These are phyloP conservation scores for Allophyes oxyacanthae DNA, from an alignment of 2,888 invertebrate species.

Conservation along the genomic window DNA sequence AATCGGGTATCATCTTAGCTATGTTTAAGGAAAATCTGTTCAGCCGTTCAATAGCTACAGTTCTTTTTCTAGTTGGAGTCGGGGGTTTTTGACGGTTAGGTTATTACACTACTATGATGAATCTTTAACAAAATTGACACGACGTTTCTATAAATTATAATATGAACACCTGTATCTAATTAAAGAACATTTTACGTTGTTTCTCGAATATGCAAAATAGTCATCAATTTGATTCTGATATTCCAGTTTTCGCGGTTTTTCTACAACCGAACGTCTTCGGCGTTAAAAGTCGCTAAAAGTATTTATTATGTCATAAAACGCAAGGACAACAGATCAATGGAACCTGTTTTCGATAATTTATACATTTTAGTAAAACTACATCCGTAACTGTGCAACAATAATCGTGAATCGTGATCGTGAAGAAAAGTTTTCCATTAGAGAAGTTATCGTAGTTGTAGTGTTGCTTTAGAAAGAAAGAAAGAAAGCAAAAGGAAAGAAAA, in stretches of 20 bases:
- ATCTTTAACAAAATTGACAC: no score
- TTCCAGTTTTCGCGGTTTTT: conserved; percentile 1
- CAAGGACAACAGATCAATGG: conserved; percentile 14
- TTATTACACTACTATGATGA: no score
- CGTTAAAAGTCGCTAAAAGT: not conserved
- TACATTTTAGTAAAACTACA: not conserved
- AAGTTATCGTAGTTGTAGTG: no score
- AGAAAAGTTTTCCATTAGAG: not conserved
- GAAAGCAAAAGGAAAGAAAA: no score
- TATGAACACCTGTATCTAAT: conserved; percentile 16
- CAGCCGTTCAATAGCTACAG: no score
- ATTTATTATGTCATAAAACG: not conserved
- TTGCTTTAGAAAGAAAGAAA: no score
- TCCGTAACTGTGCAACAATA: not conserved
- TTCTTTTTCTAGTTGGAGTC: no score
- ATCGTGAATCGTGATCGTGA: not conserved
- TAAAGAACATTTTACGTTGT: conserved; percentile 4
- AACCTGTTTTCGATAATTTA: conserved; percentile 5
- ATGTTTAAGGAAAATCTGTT: no score
- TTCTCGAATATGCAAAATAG: not conserved
- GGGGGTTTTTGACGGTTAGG: no score
- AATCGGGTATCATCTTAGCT: no score
- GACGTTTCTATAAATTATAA: no score
- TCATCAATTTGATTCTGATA: not conserved
- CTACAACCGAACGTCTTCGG: not conserved